These are phyloP conservation scores for Oreochromis grahami DNA, from an alignment of 2,797 vertebrate genomes.

Conservation along the genomic window DNA sequence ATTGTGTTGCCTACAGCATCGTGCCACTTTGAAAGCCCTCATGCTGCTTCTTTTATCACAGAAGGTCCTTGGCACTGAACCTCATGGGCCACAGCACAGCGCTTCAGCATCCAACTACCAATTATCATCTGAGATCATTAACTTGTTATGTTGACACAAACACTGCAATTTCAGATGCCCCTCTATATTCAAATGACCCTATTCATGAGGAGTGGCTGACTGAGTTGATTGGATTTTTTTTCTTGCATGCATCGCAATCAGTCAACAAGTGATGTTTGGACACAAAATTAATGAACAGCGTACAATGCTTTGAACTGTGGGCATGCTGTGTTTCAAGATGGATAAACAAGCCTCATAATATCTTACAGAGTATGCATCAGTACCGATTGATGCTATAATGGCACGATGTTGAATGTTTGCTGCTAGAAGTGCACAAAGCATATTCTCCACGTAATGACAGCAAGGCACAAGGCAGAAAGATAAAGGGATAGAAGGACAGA, in stretches of 20 bases:
- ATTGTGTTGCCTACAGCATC: slow-evolving; percentile 63
- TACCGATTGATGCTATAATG: slow-evolving; percentile 36
- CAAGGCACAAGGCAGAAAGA: slow-evolving; percentile 27
- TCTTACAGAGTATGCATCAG: slow-evolving; percentile 36
- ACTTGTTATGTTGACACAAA: slow-evolving; percentile 75
- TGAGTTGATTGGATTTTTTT: slow-evolving; percentile 72
- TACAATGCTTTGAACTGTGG: slow-evolving; percentile 44
- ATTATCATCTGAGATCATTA: slow-evolving; percentile 75
- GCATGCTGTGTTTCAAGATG: slow-evolving; percentile 19
- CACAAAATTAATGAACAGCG: slow-evolving; percentile 65
- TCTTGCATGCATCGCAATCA: slow-evolving; percentile 54
- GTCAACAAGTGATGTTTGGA: slow-evolving; percentile 67
- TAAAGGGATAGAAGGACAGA: slow-evolving; percentile 27
- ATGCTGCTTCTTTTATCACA: slow-evolving; percentile 66
- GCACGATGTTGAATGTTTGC: slow-evolving; percentile 16
- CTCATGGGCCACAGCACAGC: slow-evolving; percentile 51
- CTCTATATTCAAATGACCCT: slow-evolving; percentile 69
- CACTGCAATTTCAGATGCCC: slow-evolving; percentile 68
- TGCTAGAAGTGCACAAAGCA: neutral
- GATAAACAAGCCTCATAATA: slow-evolving; percentile 41
- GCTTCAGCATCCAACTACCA: slow-evolving; percentile 59
- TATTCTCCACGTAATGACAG: slow-evolving; percentile 9
- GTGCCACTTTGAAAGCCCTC: slow-evolving; percentile 67
- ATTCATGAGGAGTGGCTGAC: slow-evolving; percentile 55
- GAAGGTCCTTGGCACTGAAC: slow-evolving; percentile 59